Conservation (phyloP, 64 coral and sea anemone genomes). For the Stylophora pistillata region DNA sequence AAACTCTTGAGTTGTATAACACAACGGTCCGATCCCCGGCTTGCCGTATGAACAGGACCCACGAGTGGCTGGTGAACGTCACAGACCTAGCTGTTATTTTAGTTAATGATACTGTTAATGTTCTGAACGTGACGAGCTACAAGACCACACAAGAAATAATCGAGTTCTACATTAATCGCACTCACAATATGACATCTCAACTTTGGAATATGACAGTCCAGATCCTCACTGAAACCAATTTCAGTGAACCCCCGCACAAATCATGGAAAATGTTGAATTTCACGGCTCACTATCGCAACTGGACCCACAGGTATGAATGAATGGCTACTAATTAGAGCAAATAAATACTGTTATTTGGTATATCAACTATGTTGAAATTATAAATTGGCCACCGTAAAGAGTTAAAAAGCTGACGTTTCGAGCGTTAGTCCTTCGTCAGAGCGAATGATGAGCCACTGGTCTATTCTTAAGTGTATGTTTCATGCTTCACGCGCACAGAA, state of each 20-base stretch:
- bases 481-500: too few species aligned
- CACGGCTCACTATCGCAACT: conserved; percentile 53
- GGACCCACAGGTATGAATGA: conserved; percentile 56
- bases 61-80: conserved; percentile 42
- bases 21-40: conserved; percentile 52
- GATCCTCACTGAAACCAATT: conserved; percentile 32
- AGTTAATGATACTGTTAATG: conserved; percentile 67
- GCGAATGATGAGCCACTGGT: too few species aligned
- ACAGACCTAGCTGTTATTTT: conserved; percentile 60
- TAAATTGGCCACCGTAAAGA: too few species aligned
- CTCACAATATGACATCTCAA: conserved; percentile 23
- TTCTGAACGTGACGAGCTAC: conserved; percentile 38
- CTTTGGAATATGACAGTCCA: conserved; percentile 60
- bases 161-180: conserved; percentile 43
- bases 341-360: neutral
- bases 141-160: conserved; percentile 63
- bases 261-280: conserved; percentile 49
- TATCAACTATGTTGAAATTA: too few species aligned
- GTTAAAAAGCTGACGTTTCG: too few species aligned
- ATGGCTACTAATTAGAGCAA: neutral
- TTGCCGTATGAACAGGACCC: conserved; percentile 57
- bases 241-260: conserved; percentile 52
- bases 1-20: conserved; percentile 72
- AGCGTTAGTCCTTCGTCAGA: too few species aligned
- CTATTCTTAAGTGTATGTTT: too few species aligned